Evolutionary conservation across 2,797 vertebrate species (phyloP), one percentile per base, ranked within the genome.

Genomic region (Cygnus olor): DNA sequence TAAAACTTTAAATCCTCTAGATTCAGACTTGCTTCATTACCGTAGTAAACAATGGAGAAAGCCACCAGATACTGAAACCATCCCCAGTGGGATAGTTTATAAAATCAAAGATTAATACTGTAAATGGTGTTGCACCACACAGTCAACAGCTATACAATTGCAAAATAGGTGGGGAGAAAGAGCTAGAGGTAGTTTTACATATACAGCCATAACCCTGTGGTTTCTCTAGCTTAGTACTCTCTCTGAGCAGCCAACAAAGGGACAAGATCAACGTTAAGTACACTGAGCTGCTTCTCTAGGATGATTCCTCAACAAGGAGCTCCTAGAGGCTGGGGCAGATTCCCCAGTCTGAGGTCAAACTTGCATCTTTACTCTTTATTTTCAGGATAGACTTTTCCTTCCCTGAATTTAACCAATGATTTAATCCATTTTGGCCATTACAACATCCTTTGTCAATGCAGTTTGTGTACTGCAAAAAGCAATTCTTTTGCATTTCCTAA

Each of bases 401-500:
- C 54, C 24, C 10, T 60, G 36, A 38, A 51, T 69, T 22, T 66
- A 16, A 66, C 5, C 1, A 1, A 16, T 32, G 4, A 40, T 86
- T 89, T 54, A 74, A 78, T 42, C 34, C 2, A 30, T 72, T 85
- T 72, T 72, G 34, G 8, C 15, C 12, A 9, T 1, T n/a, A 9
- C 6, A 18, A 4, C 24, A 32, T 72, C 27, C 68, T 70, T 32
- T 72, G 44, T 12, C 1, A 5, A 2, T 0, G 0, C 4, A 2
- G 7, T 7, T n/a, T 17, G 4, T 0, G 0, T 36, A 5, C 9
- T 36, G 22, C 4, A 63, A 65, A 32, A 22, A 36, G 5, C 2
- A 30, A 69, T 18, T 68, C 3, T 10, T 60, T 18, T 30, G 7
- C 5, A 25, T 30, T 92, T 51, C 10, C 3, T 42, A 64, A 81